Evolutionary conservation across 2,888 invertebrate genomes (phyloP).

Genomic region (Graphium colonna): DNA sequence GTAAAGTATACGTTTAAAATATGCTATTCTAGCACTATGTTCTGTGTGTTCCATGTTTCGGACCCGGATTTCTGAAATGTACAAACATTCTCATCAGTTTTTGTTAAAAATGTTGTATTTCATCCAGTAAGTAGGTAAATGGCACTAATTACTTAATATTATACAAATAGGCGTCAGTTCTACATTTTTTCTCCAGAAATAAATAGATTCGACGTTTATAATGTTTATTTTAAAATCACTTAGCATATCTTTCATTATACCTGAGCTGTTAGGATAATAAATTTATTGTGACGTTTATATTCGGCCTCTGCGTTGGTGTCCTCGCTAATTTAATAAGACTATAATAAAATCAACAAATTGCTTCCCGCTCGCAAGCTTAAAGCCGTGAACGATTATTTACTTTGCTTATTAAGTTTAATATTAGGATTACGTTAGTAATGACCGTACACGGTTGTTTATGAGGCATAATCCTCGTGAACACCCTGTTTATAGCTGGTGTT

Average conservation of each 20-base stretch:
- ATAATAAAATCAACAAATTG: conserved; percentile 21
- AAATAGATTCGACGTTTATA: too few relatives aligned
- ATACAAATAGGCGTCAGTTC: too few relatives aligned
- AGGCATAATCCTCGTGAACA: conserved; percentile 11
- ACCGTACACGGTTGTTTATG: conserved; percentile 13
- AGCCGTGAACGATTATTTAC: conserved; percentile 16
- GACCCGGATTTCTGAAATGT: too few relatives aligned
- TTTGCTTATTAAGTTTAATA: conserved; percentile 22
- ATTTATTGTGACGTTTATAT: neutral
- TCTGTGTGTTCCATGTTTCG: too few relatives aligned
- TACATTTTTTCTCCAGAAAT: too few relatives aligned
- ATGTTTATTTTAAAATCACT: too few relatives aligned
- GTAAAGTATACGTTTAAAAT: too few relatives aligned
- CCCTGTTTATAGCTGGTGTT: conserved; percentile 12
- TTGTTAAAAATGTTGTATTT: too few relatives aligned
- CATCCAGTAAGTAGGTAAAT: too few relatives aligned
- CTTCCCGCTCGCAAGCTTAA: conserved; percentile 16
- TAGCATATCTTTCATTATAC: neutral
- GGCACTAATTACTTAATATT: too few relatives aligned
- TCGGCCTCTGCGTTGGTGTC: neutral
- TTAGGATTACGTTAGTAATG: conserved; percentile 14
- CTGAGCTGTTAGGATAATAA: neutral
- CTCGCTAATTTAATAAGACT: conserved; percentile 18
- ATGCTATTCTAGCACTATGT: too few relatives aligned
- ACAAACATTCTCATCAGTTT: too few relatives aligned